These are phyloP conservation scores for Tenodera sinensis DNA, from an alignment of 2,888 invertebrate species.

Conservation along the genomic window DNA sequence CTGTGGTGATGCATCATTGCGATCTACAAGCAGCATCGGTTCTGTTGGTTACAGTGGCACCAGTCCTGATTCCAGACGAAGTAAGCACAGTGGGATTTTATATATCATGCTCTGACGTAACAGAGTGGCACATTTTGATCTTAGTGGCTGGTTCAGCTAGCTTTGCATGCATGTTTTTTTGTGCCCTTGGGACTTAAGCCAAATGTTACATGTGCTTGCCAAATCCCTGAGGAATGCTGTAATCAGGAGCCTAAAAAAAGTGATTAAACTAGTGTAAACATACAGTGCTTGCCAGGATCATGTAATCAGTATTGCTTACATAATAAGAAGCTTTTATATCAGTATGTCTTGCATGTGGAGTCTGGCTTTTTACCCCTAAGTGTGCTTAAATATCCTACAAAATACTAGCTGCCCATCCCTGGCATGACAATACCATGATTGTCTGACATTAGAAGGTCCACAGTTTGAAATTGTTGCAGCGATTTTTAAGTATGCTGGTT, in stretches of 20 bases:
- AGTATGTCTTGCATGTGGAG: background rate
- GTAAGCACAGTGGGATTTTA: conserved; percentile 1
- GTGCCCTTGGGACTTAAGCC: background rate
- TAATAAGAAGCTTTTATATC: background rate
- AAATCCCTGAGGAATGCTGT: background rate
- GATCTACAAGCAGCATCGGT: conserved; percentile 25
- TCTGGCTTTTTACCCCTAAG: no score
- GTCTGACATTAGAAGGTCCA: no score
- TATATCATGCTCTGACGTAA: background rate
- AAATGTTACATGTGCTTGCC: background rate
- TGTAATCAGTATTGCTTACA: background rate
- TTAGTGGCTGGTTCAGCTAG: background rate
- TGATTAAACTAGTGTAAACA: background rate
- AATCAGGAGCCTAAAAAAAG: background rate
- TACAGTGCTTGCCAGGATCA: background rate
- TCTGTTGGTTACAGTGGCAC: conserved; percentile 33
- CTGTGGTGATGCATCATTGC: conserved; percentile 35
- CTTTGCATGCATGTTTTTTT: background rate
- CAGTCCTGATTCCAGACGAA: conserved; percentile 34
- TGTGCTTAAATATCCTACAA: background rate
- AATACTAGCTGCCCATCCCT: background rate
- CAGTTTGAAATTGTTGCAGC: no score
- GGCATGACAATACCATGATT: background rate
- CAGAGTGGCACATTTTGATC: background rate
- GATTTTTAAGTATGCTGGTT: no score